Evolutionary conservation across 2,888 invertebrate species (phyloP).

Genomic region (Gortyna flavago): DNA sequence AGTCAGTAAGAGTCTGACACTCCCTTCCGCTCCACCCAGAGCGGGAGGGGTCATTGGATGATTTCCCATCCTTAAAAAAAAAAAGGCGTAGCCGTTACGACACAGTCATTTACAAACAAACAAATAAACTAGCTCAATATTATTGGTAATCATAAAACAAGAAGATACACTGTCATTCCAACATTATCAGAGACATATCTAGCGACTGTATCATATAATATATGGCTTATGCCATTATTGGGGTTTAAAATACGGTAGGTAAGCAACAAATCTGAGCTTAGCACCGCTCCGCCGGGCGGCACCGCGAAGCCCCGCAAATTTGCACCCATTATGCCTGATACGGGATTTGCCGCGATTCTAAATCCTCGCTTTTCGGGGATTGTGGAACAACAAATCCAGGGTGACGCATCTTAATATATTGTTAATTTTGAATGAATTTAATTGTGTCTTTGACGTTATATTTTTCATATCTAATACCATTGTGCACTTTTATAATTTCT

Average conservation of each 20-base stretch:
- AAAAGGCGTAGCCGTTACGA: too few species aligned
- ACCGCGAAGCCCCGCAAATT: slow-evolving; percentile 73
- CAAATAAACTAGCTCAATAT: background rate
- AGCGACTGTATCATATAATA: slow-evolving; percentile 39
- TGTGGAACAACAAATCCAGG: slow-evolving; percentile 68
- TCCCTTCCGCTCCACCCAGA: too few species aligned
- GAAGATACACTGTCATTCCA: background rate
- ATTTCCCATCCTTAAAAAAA: too few species aligned
- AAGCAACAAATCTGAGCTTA: slow-evolving; percentile 67
- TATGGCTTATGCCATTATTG: slow-evolving; percentile 63
- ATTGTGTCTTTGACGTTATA: slow-evolving; percentile 17
- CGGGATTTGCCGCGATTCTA: slow-evolving; percentile 74
- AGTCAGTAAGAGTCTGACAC: too few species aligned
- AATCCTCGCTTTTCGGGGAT: slow-evolving; percentile 72
- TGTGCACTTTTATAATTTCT: background rate
- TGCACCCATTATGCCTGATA: slow-evolving; percentile 77
- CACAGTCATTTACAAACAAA: background rate
- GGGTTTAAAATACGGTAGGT: slow-evolving; percentile 62
- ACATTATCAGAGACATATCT: slow-evolving; percentile 39
- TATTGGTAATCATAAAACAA: background rate
- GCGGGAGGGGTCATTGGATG: too few species aligned
- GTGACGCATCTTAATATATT: slow-evolving; percentile 65
- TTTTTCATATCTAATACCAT: background rate
- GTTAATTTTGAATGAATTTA: slow-evolving; percentile 54
- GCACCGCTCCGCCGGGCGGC: slow-evolving; percentile 55